phyloP scores from a whole-genome alignment of 2,113 vertebrate genomes.

The Pterocles orientalis region DNA sequence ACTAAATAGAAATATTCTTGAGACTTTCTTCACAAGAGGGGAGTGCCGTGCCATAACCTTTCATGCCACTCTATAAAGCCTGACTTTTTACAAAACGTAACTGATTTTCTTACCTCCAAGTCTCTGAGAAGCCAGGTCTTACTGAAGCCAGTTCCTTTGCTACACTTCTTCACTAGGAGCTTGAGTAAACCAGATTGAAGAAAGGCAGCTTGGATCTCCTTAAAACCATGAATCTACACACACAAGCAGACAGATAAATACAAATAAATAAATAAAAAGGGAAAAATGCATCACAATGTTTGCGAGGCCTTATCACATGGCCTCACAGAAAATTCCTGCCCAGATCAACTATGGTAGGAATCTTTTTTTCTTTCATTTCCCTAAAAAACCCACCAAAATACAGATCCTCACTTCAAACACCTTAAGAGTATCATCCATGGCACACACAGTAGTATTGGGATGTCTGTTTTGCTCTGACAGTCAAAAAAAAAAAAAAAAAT shows the following conservation, averaged over 20 bases:
- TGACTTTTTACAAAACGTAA: not conserved
- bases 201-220: conserved; percentile 85
- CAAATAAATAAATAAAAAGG: not conserved
- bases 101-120: conserved; percentile 80
- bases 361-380: not conserved
- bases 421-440: not conserved
- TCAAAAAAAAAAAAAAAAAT: not conserved
- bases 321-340: not conserved
- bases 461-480: not conserved
- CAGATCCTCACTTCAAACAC: not conserved
- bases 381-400: not conserved
- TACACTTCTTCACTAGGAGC: conserved; percentile 94
- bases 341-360: not conserved
- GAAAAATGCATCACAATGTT: not conserved
- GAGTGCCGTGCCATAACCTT: not conserved
- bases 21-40: not conserved
- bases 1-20: not conserved
- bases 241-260: not conserved
- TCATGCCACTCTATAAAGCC: not conserved
- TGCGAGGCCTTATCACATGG: not conserved
- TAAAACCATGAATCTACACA: conserved; percentile 86
- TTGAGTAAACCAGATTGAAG: conserved; percentile 89
- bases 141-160: conserved; percentile 97
- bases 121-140: conserved; percentile 97
- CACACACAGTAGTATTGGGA: not conserved